Conservation (phyloP, 2,888 invertebrate genomes). For the Pseudolycoriella hygida region DNA sequence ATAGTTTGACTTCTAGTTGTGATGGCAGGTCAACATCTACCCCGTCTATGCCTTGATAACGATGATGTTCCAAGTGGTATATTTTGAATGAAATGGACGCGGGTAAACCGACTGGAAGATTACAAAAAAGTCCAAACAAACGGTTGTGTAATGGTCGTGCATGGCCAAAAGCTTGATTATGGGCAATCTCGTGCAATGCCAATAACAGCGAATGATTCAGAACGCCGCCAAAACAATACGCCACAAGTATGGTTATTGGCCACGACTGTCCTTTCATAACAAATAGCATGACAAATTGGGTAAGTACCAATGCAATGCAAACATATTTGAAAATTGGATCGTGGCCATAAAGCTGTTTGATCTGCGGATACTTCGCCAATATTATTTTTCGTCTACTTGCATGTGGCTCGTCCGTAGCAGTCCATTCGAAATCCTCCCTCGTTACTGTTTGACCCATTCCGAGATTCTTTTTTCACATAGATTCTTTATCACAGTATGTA, state of each 20-base stretch:
- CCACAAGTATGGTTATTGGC: slow-evolving; percentile 55
- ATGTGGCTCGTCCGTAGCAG: slow-evolving; percentile 93
- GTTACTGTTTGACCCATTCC: slow-evolving; percentile 89
- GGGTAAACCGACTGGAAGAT: slow-evolving; percentile 89
- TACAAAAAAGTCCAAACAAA: slow-evolving; percentile 84
- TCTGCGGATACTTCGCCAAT: slow-evolving; percentile 90
- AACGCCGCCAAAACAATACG: slow-evolving; percentile 91
- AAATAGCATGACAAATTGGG: slow-evolving; percentile 60
- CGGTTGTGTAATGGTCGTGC: slow-evolving; percentile 74
- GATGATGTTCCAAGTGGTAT: slow-evolving; percentile 29
- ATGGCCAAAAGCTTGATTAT: slow-evolving; percentile 93
- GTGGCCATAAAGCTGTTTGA: slow-evolving; percentile 70
- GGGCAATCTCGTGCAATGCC: slow-evolving; percentile 94
- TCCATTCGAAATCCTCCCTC: slow-evolving; percentile 92
- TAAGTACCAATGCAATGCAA: slow-evolving; percentile 68
- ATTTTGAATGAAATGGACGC: slow-evolving; percentile 74
- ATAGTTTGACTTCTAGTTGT: slow-evolving; percentile 75
- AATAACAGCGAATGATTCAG: slow-evolving; percentile 89
- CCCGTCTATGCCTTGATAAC: slow-evolving; percentile 91
- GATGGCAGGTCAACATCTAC: slow-evolving; percentile 95
- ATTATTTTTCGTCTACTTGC: slow-evolving; percentile 86
- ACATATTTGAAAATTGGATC: slow-evolving; percentile 90
- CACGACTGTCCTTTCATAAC: slow-evolving; percentile 71
- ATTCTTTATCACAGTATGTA: too few relatives aligned
- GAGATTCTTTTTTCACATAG: background rate